Evolutionary conservation across 2,797 vertebrate genomes (phyloP), one percentile per base, ranked within the genome.

Genomic region (Aldrovandia affinis): DNA sequence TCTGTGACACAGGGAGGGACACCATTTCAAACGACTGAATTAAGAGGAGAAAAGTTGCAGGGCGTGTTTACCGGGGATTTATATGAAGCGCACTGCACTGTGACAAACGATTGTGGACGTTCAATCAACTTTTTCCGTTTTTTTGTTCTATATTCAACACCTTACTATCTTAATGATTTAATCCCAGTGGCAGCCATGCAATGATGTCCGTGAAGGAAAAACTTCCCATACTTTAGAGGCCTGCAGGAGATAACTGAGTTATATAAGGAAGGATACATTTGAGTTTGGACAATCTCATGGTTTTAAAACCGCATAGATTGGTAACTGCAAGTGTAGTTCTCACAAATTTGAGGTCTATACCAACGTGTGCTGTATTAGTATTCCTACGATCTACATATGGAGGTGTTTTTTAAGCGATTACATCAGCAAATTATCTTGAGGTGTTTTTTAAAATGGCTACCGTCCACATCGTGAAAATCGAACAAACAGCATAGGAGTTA

Each of bases 1-100:
- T 77, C 73, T 77, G 42, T 77, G 73, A 77, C 73, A 47, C 73
- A 77, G 39, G 47, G 73, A 77, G 73, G 73, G 73, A 47, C 42
- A 44, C 33, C 1, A 14, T 28, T 44, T 22, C 28, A 20, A 84
- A 44, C 39, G 75, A 63, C 42, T 42, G 59, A 47, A 61, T 59
- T 65, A 59, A 84, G 42, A 28, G 42, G 42, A 44, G 5, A 47
- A 42, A n/a, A 47, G 73, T 77, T 20, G 47, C 42, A 47, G 42
- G 42, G 10, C 22, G 10, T n/a, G 14, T 47, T 47, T 44, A 44
- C 39, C 73, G 8, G 8, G 42, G 42, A 25, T 44, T 44, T 47
- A 25, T n/a, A 47, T 47, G 73, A 77, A n/a, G 22, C 70, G 20
- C 70, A 75, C 39, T 52, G 50, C 50, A 4, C 15, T 25, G 28